Percentiles rank a stretch among this genome's conserved stretches.
These are phyloP conservation scores for Protobothrops flavoviridis DNA, from an alignment of 2,113 vertebrate species.

Conservation along the genomic window DNA sequence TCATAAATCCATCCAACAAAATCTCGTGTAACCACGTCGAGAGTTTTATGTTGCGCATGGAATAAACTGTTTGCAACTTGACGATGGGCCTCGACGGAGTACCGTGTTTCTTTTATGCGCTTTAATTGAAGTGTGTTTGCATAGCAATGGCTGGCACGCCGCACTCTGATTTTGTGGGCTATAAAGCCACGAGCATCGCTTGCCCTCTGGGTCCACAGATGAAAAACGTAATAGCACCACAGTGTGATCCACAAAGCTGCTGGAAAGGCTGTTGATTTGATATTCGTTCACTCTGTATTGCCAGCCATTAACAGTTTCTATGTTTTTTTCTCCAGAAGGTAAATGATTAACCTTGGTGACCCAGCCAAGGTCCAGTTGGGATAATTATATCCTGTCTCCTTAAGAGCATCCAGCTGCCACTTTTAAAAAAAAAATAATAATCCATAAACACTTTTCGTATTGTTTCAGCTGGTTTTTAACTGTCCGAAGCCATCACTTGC, in stretches of 20 bases:
- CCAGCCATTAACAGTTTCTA: conserved; percentile 50
- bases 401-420: conserved; percentile 29
- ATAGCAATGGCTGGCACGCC: conserved; percentile 53
- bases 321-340: conserved; percentile 33
- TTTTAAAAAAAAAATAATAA: background rate
- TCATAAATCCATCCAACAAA: conserved; percentile 70
- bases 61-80: conserved; percentile 64
- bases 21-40: conserved; percentile 63
- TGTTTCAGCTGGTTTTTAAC: background rate
- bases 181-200: conserved; percentile 46
- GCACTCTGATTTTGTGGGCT: conserved; percentile 31
- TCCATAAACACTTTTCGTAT: background rate
- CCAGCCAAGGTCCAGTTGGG: conserved; percentile 38
- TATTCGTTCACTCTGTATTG: conserved; percentile 40
- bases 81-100: conserved; percentile 56
- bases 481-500: background rate
- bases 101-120: conserved; percentile 52
- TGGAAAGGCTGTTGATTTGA: conserved; percentile 32
- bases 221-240: conserved; percentile 51
- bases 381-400: conserved; percentile 46
- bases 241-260: background rate
- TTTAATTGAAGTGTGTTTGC: conserved; percentile 61
- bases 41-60: conserved; percentile 59
- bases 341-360: conserved; percentile 52
- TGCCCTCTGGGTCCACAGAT: conserved; percentile 39